Conservation (phyloP, 2,113 vertebrate genomes). For the Beaufortia kweichowensis region DNA sequence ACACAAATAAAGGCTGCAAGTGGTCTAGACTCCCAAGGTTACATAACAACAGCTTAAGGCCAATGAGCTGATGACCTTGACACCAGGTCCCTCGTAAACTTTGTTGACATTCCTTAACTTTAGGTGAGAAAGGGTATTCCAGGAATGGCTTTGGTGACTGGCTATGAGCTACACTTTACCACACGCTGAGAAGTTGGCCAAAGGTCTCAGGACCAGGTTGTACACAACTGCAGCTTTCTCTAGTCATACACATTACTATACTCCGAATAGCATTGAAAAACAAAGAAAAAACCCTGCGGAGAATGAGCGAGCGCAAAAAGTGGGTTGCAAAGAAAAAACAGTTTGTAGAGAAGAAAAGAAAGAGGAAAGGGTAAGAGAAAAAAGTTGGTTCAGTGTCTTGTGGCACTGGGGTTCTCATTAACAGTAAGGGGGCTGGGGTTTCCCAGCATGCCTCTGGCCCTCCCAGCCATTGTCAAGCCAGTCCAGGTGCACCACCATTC, state of each 20-base stretch:
- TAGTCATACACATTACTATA: conserved; percentile 8
- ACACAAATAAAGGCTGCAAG: background rate
- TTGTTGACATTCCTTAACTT: conserved; percentile 28
- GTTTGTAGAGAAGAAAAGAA: conserved; percentile 42
- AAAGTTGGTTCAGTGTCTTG: conserved; percentile 63
- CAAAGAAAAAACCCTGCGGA: background rate
- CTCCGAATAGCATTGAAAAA: background rate
- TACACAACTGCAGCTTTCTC: background rate
- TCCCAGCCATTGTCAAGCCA: conserved; percentile 65
- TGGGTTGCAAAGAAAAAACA: background rate
- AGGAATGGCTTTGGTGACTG: conserved; percentile 4
- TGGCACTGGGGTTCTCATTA: conserved; percentile 70
- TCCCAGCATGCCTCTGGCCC: conserved; percentile 60
- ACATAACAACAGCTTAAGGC: conserved; percentile 19
- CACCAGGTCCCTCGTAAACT: conserved; percentile 19
- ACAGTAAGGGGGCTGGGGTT: conserved; percentile 61
- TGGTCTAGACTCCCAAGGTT: conserved; percentile 8
- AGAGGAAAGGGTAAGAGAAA: conserved; percentile 51
- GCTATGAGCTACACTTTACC: background rate
- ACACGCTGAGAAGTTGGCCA: conserved; percentile 13
- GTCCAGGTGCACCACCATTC: conserved; percentile 75
- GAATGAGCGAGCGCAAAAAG: conserved; percentile 21
- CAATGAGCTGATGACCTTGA: conserved; percentile 38
- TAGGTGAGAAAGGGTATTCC: conserved; percentile 30
- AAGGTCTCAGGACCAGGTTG: conserved; percentile 16